Evolutionary conservation across 2,113 vertebrate genomes (phyloP).

Genomic region (Trichomycterus rosablanca): DNA sequence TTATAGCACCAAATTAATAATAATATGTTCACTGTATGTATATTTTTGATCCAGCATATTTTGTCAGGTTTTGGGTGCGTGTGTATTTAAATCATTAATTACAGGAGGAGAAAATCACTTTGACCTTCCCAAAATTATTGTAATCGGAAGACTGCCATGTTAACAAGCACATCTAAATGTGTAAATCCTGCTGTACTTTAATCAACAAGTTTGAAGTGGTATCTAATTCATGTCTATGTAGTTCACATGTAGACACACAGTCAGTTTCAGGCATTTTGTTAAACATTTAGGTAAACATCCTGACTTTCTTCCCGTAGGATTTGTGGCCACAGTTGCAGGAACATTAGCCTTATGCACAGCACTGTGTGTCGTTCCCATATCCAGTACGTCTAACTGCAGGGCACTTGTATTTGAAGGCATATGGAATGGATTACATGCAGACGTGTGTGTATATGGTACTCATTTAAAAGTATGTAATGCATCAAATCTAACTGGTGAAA

Average conservation of each 20-base stretch:
- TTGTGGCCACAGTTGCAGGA: neutral
- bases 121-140: too few relatives aligned
- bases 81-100: too few relatives aligned
- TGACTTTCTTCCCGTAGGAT: neutral
- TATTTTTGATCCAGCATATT: too few relatives aligned
- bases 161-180: too few relatives aligned
- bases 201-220: too few relatives aligned
- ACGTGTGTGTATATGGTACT: constrained; percentile 9
- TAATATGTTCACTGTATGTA: too few relatives aligned
- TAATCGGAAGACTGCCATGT: too few relatives aligned
- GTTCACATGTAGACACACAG: neutral
- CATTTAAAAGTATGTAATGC: constrained; percentile 12
- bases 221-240: too few relatives aligned
- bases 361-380: constrained; percentile 1
- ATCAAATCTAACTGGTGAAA: constrained; percentile 29
- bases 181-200: too few relatives aligned
- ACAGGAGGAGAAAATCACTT: too few relatives aligned
- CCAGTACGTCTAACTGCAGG: neutral
- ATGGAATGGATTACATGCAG: constrained; percentile 27
- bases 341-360: neutral
- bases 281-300: constrained; percentile 11
- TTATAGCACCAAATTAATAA: too few relatives aligned
- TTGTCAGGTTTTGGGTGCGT: too few relatives aligned
- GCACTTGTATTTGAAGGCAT: constrained; percentile 3
- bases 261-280: neutral